Base-by-base conservation (phyloP, 2,113 vertebrate genomes). In the Mobula birostris region DNA sequence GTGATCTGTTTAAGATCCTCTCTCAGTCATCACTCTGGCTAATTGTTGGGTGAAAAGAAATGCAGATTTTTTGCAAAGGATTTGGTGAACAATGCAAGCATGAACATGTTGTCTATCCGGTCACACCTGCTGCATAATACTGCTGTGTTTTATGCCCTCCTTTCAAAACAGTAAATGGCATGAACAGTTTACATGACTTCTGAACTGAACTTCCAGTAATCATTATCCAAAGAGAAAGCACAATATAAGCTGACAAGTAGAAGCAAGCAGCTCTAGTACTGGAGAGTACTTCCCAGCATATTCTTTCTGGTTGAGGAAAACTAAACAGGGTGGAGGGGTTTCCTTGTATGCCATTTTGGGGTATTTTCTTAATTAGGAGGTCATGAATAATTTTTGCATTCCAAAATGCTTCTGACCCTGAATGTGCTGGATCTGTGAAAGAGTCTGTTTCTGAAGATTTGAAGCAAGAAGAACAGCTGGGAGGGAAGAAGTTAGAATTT, bases 71-170 rank as follows among this genome's bases (percentile, higher is more conserved):
- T 19, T 24, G 48, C 12, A 48, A 74, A 48, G 21, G 40, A 74
- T 74, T 93, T 93, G 17, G 36, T 74, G 70, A 93, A 93, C 91
- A 93, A 93, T 74, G 91, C 68, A 93, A 93, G 91, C 61, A 70
- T 29, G 68, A 74, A 93, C 91, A 93, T 27, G 21, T 93, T 29
- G 68, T 74, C 91, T 74, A 93, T 74, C 91, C 70, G 70, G 70
- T 93, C 68, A 93, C 90, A 93, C 91, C 91, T 93, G 68, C 32
- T 72, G 91, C 21, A 12, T 92, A 63, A 32, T 29, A 93, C 48
- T 74, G 24, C 21, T 93, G 32, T 40, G 91, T 70, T 74, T 12
- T 11, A 27, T 74, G 91, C 70, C 40, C n/a, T 74, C 74, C 5
- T 40, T 93, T 56, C 66, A 74, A 74, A 48, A 12, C 29, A 15